Base-by-base conservation (phyloP, 2,113 vertebrate genomes). In the Microcebus murinus region DNA sequence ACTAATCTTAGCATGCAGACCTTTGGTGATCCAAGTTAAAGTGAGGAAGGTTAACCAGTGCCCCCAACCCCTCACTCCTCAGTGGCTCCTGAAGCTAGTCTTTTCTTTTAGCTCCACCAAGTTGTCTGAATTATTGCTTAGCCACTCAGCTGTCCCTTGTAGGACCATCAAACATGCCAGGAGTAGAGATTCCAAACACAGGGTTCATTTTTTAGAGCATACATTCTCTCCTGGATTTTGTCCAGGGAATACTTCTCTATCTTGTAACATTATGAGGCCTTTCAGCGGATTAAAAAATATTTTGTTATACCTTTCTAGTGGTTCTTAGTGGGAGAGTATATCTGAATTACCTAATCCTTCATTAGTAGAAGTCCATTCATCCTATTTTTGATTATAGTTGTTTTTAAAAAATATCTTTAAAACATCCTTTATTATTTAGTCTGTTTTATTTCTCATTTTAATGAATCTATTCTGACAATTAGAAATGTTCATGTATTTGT, bases 321-420 rank as follows among this genome's bases (percentile, higher is more conserved):
- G 34, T 89, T 87, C 21, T 93, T 88, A 76, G 63, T 63, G 23
- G 18, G 74, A 90, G 55, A 39, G 21, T 68, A 8, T 52, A 36
- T 84, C 25, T 29, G 70, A 93, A 65, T 95, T 15, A 88, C 17
- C 23, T 92, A 71, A 93, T 96, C 48, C 77, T 76, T 89, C 57
- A 61, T 89, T 76, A 93, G 27, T 8, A 77, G 57, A 95, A 87
- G 27, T 81, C 27, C 18, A 48, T 10, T 68, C 31, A 82, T 45
- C 34, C 82, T 76, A 71, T 67, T 65, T 93, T 57, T 61, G 13
- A 61, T 83, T 77, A 94, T 48, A 20, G 18, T 63, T 90, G 31
- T 31, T 83, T 31, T 23, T n/a, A n/a, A 23, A 52, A 50, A 31
- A 55, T 68, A 79, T 85, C 34, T 95, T 87, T 68, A 92, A 94